Evolutionary conservation across 2,888 invertebrate species (phyloP), one percentile per base, ranked within the genome.

Genomic region (Incurvaria masculella): DNA sequence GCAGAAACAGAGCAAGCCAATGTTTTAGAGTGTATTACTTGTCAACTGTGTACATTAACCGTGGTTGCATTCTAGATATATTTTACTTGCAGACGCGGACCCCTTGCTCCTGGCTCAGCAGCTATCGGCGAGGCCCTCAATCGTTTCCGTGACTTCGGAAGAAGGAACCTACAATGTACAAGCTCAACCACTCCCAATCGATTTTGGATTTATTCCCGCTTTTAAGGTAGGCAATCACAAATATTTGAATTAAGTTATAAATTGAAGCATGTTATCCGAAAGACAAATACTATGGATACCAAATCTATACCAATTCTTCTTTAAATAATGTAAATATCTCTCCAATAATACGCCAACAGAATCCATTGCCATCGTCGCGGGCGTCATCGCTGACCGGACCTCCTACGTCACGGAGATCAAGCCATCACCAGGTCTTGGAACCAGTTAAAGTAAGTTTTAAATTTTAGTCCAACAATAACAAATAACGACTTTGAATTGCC

Each of bases 121-220:
- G 51, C 55, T 79, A 44, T 79, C 79, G 14, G 76, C 79, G 20
- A 62, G 79, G 17, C 79, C 79, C 2, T 79, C 79, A 4, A 76
- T 79, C 51, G 79, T 78, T 16, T 79, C 79, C 1, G 67, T 78
- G 20, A 68, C 75, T 27, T 78, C 78, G 17, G 78, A 78, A 59
- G 78, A 78, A 57, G 78, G 78, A 42, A 62, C 63, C 49, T 68
- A 69, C 49, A 72, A 57, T 46, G 54, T 78, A 48, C 68, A 67
- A 57, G 70, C 73, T 17, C 73, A 74, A 51, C 74, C 78, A n/a
- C 57, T 76, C 11, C 73, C 78, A 16, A 63, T 66, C 21, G 76
- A 78, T 55, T 78, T 78, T 54, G 69, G 75, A 52, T 78, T 78
- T 57, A 67, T 76, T n/a, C 76, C 78, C 2, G 60, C 66, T 20